Conservation (phyloP, 2,113 vertebrate genomes). For the Crocuta crocuta region DNA sequence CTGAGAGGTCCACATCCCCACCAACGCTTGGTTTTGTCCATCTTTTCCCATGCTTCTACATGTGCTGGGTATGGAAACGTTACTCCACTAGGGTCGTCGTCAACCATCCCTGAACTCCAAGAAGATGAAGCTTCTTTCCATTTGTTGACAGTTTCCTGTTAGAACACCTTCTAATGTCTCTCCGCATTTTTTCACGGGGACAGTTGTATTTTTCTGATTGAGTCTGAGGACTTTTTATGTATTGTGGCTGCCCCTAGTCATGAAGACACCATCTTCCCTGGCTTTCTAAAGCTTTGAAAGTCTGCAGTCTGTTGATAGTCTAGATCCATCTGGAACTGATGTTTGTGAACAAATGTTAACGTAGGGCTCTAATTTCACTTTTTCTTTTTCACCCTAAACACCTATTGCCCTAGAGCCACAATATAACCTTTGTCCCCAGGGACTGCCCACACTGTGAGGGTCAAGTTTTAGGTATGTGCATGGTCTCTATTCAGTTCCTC, state of each 20-base stretch:
- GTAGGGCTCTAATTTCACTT: background rate
- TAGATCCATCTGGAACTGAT: background rate
- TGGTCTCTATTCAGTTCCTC: background rate
- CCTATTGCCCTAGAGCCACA: background rate
- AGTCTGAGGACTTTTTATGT: background rate
- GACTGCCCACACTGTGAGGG: background rate
- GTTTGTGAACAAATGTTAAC: background rate
- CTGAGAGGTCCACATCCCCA: background rate
- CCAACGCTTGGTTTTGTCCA: background rate
- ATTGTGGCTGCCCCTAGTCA: background rate
- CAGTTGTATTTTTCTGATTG: background rate
- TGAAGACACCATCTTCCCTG: background rate
- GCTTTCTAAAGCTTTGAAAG: background rate
- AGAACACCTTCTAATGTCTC: background rate
- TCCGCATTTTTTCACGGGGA: background rate
- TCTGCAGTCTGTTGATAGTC: background rate
- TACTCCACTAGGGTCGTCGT: background rate
- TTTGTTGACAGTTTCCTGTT: background rate
- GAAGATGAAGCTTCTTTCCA: background rate
- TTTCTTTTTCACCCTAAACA: background rate
- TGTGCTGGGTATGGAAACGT: background rate
- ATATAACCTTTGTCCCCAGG: background rate
- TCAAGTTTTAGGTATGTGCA: background rate
- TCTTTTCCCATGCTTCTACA: background rate
- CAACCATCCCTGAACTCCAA: background rate